These are phyloP conservation scores for Physella acuta DNA, from an alignment of 1,140 invertebrate genomes.

Conservation along the genomic window DNA sequence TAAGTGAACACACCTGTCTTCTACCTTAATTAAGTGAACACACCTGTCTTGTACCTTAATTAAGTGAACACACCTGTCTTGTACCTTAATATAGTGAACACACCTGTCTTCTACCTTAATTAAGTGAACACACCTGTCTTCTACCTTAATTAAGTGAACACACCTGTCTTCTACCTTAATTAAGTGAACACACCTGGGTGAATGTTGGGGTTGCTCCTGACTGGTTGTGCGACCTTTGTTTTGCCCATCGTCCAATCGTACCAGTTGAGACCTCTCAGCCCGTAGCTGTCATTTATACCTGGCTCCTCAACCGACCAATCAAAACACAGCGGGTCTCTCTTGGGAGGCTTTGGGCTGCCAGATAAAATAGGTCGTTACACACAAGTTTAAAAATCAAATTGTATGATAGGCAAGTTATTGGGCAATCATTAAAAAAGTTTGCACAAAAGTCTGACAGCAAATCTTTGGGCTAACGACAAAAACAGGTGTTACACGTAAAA, in stretches of 20 bases:
- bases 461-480: no score
- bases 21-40: no score
- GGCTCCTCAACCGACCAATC: conserved; percentile 22
- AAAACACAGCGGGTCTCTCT: conserved; percentile 18
- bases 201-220: not conserved
- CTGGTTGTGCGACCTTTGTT: not conserved
- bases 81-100: not conserved
- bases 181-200: not conserved
- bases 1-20: no score
- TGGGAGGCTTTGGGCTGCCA: no score
- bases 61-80: not conserved
- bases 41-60: no score
- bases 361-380: no score
- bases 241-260: conserved; percentile 23
- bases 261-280: conserved; percentile 18
- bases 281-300: conserved; percentile 22
- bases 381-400: no score
- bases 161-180: not conserved
- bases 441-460: no score
- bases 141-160: not conserved
- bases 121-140: not conserved
- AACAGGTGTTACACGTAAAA: not conserved
- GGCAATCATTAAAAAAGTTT: no score
- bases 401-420: no score
- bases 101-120: not conserved